phyloP scores from a whole-genome alignment of 2,888 invertebrate genomes.

The Erebia palarica region DNA sequence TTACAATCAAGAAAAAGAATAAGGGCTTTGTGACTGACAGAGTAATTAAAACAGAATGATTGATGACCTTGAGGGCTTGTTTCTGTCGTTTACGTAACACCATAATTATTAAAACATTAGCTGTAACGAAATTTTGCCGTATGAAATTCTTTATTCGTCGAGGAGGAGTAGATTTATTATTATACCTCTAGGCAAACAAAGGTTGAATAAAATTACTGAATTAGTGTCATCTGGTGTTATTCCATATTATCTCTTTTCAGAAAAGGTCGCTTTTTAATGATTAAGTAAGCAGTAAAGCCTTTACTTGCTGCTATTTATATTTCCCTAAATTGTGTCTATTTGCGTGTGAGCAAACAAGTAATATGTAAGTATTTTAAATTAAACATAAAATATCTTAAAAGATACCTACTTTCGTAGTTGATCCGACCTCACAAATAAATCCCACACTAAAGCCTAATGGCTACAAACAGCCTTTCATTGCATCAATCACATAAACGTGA shows the following conservation, averaged over 20 bases:
- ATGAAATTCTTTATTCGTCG: background rate
- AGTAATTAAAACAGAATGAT: slow-evolving; percentile 21
- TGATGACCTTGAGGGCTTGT: slow-evolving; percentile 16
- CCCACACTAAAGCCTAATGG: slow-evolving; percentile 31
- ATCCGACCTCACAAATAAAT: slow-evolving; percentile 8
- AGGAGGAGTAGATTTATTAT: too few species aligned
- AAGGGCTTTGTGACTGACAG: slow-evolving; percentile 26
- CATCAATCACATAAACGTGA: slow-evolving; percentile 40
- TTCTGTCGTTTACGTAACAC: slow-evolving; percentile 2
- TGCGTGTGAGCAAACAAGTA: too few species aligned
- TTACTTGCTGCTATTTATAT: too few species aligned
- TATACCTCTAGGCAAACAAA: background rate
- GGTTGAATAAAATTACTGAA: background rate
- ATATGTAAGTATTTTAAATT: background rate
- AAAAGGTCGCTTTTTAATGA: too few species aligned
- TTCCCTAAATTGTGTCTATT: too few species aligned
- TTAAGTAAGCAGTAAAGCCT: too few species aligned
- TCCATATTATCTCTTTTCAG: too few species aligned
- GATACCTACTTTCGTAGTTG: background rate
- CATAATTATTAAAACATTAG: slow-evolving; percentile 11
- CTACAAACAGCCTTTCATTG: slow-evolving; percentile 31
- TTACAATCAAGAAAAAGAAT: background rate
- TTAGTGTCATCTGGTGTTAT: background rate
- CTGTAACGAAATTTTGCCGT: background rate
- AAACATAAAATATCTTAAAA: background rate